These are phyloP conservation scores for Heliconius himera DNA, from an alignment of 1,140 invertebrate species.

Conservation along the genomic window DNA sequence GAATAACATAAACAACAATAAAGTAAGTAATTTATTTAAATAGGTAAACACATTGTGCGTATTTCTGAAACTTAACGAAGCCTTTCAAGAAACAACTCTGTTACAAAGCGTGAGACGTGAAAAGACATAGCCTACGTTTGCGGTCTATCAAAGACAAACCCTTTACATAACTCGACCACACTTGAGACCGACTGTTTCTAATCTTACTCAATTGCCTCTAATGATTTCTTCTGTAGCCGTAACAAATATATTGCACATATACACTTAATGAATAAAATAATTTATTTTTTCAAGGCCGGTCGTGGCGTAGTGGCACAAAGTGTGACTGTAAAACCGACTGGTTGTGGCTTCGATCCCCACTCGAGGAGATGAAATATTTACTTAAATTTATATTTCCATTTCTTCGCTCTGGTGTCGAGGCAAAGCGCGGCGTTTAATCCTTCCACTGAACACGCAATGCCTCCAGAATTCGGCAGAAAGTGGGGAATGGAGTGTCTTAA, in stretches of 20 bases:
- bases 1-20: neutral
- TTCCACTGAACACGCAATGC: too few species aligned
- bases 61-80: constrained; percentile 17
- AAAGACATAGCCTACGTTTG: constrained; percentile 40
- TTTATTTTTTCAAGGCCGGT: too few species aligned
- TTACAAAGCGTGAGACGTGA: constrained; percentile 37
- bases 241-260: neutral
- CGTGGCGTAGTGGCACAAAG: too few species aligned
- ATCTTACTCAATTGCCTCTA: constrained; percentile 13
- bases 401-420: too few species aligned
- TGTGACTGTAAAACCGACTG: too few species aligned
- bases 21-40: neutral
- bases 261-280: neutral
- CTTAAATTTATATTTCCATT: too few species aligned
- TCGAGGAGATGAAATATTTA: too few species aligned
- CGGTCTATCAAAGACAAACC: constrained; percentile 50
- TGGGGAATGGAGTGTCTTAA: too few species aligned
- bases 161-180: constrained; percentile 44
- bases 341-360: too few species aligned
- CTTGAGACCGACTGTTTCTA: constrained; percentile 19
- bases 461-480: too few species aligned
- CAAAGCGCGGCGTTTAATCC: too few species aligned
- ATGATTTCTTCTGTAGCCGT: neutral
- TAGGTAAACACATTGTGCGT: too few species aligned
- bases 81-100: constrained; percentile 40